phyloP scores from a whole-genome alignment of 37 sponge, comb jelly and placozoan genomes.

The Cliona cf. orientalis region DNA sequence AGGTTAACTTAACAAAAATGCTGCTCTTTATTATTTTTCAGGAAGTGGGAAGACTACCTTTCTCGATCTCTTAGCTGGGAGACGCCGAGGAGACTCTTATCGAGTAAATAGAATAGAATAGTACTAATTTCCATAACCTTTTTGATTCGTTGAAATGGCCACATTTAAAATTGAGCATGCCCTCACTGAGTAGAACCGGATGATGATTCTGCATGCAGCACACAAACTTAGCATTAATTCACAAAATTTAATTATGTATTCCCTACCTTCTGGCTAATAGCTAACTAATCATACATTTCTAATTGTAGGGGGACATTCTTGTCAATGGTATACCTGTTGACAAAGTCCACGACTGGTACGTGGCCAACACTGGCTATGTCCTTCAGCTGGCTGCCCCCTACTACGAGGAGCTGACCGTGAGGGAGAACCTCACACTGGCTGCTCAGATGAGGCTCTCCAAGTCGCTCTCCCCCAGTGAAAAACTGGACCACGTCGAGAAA shows the following conservation, averaged over 20 bases:
- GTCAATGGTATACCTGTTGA: slow-evolving; percentile 64
- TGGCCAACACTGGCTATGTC: slow-evolving; percentile 68
- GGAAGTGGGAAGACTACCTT: slow-evolving; percentile 88
- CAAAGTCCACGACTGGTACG: slow-evolving; percentile 48
- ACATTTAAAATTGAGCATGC: too few relatives aligned
- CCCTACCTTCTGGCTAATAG: too few relatives aligned
- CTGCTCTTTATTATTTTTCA: too few relatives aligned
- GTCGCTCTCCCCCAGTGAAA: slow-evolving; percentile 7
- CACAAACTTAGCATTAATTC: too few relatives aligned
- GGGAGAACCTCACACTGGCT: slow-evolving; percentile 75
- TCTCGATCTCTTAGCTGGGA: slow-evolving; percentile 73
- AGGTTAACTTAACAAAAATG: neutral
- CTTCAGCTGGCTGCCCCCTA: slow-evolving; percentile 72
- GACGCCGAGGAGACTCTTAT: slow-evolving; percentile 22
- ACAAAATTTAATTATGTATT: too few relatives aligned
- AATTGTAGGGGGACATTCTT: slow-evolving; percentile 36
- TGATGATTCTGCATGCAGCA: too few relatives aligned
- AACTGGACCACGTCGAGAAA: slow-evolving; percentile 53
- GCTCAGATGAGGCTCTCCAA: slow-evolving; percentile 58
- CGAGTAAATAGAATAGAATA: neutral
- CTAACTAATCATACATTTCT: too few relatives aligned
- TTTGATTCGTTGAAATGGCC: too few relatives aligned
- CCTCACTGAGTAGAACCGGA: too few relatives aligned
- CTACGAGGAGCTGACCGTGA: slow-evolving; percentile 73
- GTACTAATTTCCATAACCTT: too few relatives aligned